Base-by-base conservation (phyloP, 1,140 invertebrate genomes). In the Parapsyche elsis region DNA sequence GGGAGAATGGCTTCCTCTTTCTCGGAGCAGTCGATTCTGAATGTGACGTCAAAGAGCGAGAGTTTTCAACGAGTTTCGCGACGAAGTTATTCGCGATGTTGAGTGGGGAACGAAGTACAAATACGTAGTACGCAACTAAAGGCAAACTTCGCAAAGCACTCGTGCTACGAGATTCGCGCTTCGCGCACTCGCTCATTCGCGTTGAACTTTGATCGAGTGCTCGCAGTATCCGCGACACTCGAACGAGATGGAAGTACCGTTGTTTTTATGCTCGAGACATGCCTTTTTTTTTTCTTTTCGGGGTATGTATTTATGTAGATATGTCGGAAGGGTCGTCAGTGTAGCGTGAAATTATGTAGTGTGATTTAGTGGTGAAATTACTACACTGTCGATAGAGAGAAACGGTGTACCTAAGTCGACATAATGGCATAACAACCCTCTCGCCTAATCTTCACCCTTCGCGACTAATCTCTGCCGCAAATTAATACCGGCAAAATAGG, bases 61-160 rank as follows among this genome's bases (percentile, higher is more conserved):
- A 38, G 16, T 26, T 71, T 26, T 71, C 70, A 38, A 71, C 71
- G 46, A 74, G 71, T 74, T 74, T 21, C 46, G 71, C 30, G 30
- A 46, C 71, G 10, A 45, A 74, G 71, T 74, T 45, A 74, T 74
- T 74, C 71, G 45, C 19, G 71, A 14, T 23, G 70, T 71, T 10
- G 70, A 71, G 70, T 44, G 70, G 30, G 30, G 71, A 45, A 74
- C 38, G n/a, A 74, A 74, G 71, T 74, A 46, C 44, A 7, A 38
- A 7, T 38, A 38, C 2, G 30, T 38, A 38, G 30, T 4, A n/a
- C n/a, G 30, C 30, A 38, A 1, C 30, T 38, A 46, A 74, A 46
- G 46, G 44, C 71, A 19, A 74, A 74, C 38, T 74, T 74, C 38
- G 71, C 14, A 74, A 74, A 74, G 71, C 71, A 74, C 71, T 16